These are phyloP conservation scores for Conus ventricosus DNA, from an alignment of 1,140 invertebrate genomes.

Conservation along the genomic window DNA sequence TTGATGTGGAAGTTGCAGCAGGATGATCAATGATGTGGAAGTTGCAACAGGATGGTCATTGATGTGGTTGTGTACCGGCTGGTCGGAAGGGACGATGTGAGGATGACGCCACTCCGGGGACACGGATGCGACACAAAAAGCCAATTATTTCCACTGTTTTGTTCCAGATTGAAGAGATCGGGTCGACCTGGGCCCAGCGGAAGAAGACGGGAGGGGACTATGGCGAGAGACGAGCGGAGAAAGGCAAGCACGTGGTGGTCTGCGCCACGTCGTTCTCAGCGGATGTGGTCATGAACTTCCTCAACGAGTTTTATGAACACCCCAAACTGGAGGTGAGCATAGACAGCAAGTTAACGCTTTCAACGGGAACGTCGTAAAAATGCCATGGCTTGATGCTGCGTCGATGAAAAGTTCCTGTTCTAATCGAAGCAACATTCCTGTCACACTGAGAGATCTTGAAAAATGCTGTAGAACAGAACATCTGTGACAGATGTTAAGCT, in stretches of 20 bases:
- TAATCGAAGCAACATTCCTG: too few species aligned
- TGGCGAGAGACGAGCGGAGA: slow-evolving; percentile 89
- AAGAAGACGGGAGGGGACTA: slow-evolving; percentile 90
- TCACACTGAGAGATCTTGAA: too few species aligned
- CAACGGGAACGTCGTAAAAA: too few species aligned
- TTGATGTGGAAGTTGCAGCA: too few species aligned
- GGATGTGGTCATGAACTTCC: slow-evolving; percentile 98
- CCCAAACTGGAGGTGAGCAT: slow-evolving; percentile 85
- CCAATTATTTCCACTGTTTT: not conserved
- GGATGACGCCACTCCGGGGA: slow-evolving; percentile 81
- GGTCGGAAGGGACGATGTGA: not conserved
- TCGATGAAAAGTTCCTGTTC: too few species aligned
- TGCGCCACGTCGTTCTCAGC: slow-evolving; percentile 95
- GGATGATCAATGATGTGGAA: too few species aligned
- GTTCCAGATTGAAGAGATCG: slow-evolving; percentile 92
- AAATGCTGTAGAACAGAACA: too few species aligned
- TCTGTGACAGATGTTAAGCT: too few species aligned
- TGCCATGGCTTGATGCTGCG: too few species aligned
- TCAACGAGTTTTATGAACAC: slow-evolving; percentile 99
- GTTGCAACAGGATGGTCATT: too few species aligned
- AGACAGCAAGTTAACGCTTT: too few species aligned
- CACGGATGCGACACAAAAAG: not conserved
- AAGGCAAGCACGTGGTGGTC: slow-evolving; percentile 97
- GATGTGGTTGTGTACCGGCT: not conserved
- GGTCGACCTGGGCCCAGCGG: slow-evolving; percentile 90